phyloP scores from a whole-genome alignment of 2,113 vertebrate species.

The Corydoras sp. region DNA sequence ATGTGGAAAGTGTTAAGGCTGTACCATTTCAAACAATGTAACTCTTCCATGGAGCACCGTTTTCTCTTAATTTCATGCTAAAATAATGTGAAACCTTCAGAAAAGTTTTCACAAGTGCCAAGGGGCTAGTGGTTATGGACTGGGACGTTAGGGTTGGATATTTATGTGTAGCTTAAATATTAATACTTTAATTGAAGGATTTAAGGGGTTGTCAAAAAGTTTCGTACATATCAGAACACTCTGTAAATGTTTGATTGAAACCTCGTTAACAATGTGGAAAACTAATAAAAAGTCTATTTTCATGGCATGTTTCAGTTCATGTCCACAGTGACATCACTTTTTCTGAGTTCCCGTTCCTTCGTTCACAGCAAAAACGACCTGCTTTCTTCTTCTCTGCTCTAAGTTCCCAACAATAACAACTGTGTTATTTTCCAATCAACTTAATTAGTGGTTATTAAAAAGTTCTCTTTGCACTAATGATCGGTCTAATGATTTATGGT shows the following conservation, averaged over 20 bases:
- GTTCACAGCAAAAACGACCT: slow-evolving; percentile 13
- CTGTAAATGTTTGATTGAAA: slow-evolving; percentile 6
- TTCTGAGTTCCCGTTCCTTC: slow-evolving; percentile 20
- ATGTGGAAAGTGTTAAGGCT: too few species aligned
- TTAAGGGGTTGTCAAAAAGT: too few species aligned
- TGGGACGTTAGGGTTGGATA: too few species aligned
- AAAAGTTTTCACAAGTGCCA: neutral
- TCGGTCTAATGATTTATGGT: slow-evolving; percentile 48
- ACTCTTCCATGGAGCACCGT: too few species aligned
- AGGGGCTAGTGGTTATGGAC: too few species aligned
- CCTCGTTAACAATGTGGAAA: slow-evolving; percentile 44
- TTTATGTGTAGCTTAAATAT: too few species aligned
- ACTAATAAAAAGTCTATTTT: slow-evolving; percentile 35
- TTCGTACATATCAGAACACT: neutral
- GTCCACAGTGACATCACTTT: slow-evolving; percentile 32
- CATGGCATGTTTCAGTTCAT: slow-evolving; percentile 27
- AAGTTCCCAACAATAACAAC: slow-evolving; percentile 48
- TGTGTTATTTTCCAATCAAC: slow-evolving; percentile 50
- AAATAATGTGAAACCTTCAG: neutral
- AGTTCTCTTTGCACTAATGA: slow-evolving; percentile 50
- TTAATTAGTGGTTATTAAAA: slow-evolving; percentile 54
- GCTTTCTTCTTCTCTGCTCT: neutral
- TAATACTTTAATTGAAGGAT: too few species aligned
- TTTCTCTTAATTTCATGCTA: neutral
- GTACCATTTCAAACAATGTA: too few species aligned